These are phyloP conservation scores for Andricus grossulariae DNA, from an alignment of 1,140 invertebrate genomes.

Conservation along the genomic window DNA sequence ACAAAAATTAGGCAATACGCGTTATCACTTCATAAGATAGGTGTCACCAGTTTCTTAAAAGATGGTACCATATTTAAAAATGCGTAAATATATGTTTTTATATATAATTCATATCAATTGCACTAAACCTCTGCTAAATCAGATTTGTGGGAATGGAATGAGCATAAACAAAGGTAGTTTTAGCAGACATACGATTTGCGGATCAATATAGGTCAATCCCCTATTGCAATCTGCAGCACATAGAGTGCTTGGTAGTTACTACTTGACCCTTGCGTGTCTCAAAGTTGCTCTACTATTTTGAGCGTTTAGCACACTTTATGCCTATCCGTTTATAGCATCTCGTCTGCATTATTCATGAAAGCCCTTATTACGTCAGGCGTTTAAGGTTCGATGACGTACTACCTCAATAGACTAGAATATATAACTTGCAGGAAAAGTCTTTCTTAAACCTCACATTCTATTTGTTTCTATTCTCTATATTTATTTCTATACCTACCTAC, in stretches of 20 bases:
- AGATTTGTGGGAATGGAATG: constrained; percentile 1
- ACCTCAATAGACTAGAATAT: background rate
- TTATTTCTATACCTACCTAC: background rate
- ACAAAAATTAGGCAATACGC: too few species aligned
- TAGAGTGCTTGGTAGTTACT: constrained; percentile 1
- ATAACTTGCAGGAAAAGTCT: background rate
- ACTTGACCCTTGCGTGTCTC: constrained; percentile 22
- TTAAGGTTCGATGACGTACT: constrained; percentile 10
- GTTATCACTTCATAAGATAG: too few species aligned
- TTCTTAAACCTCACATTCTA: background rate
- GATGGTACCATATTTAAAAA: too few species aligned
- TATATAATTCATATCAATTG: too few species aligned
- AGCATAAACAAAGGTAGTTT: background rate
- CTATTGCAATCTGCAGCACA: constrained; percentile 42
- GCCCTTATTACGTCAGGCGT: constrained; percentile 10
- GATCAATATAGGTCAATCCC: constrained; percentile 54
- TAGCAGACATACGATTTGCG: constrained; percentile 33
- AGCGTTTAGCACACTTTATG: constrained; percentile 7
- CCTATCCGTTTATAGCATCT: constrained; percentile 17
- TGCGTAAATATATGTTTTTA: too few species aligned
- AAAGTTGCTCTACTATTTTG: constrained; percentile 27
- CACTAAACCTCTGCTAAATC: background rate
- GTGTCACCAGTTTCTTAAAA: too few species aligned
- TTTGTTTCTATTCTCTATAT: background rate
- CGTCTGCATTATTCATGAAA: background rate